These are phyloP conservation scores for Atta texana DNA, from an alignment of 1,140 invertebrate species.

Conservation along the genomic window DNA sequence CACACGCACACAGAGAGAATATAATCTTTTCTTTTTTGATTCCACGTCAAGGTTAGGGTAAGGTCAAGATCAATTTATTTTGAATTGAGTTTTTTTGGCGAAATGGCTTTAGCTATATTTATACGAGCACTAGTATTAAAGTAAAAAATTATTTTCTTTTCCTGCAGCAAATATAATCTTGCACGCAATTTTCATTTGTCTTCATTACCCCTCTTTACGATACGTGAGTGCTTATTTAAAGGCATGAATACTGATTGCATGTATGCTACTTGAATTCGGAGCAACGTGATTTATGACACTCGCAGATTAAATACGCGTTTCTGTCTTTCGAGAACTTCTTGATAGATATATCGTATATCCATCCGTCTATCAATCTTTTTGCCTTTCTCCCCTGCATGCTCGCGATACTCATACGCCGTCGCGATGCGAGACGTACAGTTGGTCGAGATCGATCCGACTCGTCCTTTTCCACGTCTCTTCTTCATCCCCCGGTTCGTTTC, in stretches of 20 bases:
- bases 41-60: not conserved
- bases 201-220: not conserved
- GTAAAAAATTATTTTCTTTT: not conserved
- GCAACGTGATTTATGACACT: slow-evolving; percentile 38
- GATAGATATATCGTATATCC: slow-evolving; percentile 58
- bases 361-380: slow-evolving; percentile 59
- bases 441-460: slow-evolving; percentile 68
- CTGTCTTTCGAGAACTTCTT: slow-evolving; percentile 35
- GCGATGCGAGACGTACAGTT: slow-evolving; percentile 56
- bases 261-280: slow-evolving; percentile 5
- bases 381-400: slow-evolving; percentile 10
- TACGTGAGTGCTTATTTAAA: slow-evolving; percentile 9
- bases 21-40: not conserved
- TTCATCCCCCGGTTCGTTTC: slow-evolving; percentile 30
- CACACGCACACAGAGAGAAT: not conserved
- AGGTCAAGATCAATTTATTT: not conserved
- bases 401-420: slow-evolving; percentile 52
- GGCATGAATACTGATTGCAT: not conserved
- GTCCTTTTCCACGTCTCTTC: slow-evolving; percentile 61
- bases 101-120: not conserved
- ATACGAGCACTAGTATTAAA: not conserved
- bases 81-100: not conserved
- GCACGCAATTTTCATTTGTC: slow-evolving; percentile 21
- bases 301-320: slow-evolving; percentile 52
- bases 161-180: not conserved